Evolutionary conservation across 2,113 vertebrate genomes (phyloP).

Genomic region (Mobula hypostoma): DNA sequence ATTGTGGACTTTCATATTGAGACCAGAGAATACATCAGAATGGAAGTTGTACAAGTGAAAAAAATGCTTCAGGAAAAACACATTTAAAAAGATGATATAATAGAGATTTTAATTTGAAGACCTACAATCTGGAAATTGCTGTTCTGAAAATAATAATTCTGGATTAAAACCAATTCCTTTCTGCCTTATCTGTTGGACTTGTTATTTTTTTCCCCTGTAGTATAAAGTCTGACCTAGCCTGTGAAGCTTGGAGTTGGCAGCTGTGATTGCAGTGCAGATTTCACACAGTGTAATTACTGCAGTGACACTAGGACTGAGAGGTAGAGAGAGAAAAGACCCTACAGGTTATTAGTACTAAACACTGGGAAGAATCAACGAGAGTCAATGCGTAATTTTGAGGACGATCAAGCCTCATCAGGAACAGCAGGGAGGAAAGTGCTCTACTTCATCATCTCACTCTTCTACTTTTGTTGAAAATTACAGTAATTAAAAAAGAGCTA

Average conservation of each 20-base stretch:
- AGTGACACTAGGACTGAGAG: constrained; percentile 82
- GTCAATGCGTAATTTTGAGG: constrained; percentile 87
- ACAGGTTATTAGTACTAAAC: constrained; percentile 95
- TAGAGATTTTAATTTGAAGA: constrained; percentile 1
- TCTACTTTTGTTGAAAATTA: constrained; percentile 91
- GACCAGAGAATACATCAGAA: neutral
- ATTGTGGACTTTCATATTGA: neutral
- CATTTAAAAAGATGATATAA: neutral
- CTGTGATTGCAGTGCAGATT: constrained; percentile 90
- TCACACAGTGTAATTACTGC: constrained; percentile 91
- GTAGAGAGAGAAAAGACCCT: constrained; percentile 74
- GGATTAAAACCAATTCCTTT: neutral
- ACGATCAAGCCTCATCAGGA: constrained; percentile 91
- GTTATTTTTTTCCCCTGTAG: constrained; percentile 1
- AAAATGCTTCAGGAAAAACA: neutral
- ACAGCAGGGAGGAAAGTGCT: constrained; percentile 87
- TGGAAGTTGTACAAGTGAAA: neutral
- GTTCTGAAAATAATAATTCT: neutral
- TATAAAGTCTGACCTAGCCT: constrained; percentile 62
- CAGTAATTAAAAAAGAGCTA: constrained; percentile 96
- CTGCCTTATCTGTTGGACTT: constrained; percentile 21
- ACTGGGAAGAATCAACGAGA: constrained; percentile 81
- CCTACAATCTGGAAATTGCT: neutral
- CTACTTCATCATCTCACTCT: constrained; percentile 93
- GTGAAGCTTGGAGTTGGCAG: constrained; percentile 75